Evolutionary conservation across 1,140 invertebrate genomes (phyloP), one percentile per base, ranked within the genome.

Genomic region (Sitophilus oryzae): DNA sequence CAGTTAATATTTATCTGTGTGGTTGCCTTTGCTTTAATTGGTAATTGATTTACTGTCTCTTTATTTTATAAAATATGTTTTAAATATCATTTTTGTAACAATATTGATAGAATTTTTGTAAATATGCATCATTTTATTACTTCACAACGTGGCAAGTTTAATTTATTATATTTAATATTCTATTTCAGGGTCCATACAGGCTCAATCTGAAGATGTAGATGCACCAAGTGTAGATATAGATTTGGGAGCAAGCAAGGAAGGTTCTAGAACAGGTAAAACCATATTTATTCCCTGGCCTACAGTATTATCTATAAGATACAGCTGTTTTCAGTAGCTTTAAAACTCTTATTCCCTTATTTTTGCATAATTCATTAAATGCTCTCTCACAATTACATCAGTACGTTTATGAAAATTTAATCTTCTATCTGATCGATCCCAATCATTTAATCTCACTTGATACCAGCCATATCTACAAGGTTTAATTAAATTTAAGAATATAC

Each of bases 251-350:
- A 88, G 83, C 53, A 78, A 83, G 61, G 89, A 93, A 72, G 90
- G 78, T 51, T 91, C 88, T 10, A 79, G 85, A 74, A 93, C 91
- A 76, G 88, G 88, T 90, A 74, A 69, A n/a, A n/a, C n/a, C n/a
- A n/a, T n/a, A n/a, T n/a, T n/a, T n/a, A n/a, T n/a, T n/a, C n/a
- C n/a, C n/a, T n/a, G n/a, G n/a, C n/a, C n/a, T n/a, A n/a, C n/a
- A n/a, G n/a, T n/a, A n/a, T n/a, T n/a, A n/a, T n/a, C n/a, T n/a
- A n/a, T n/a, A n/a, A n/a, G n/a, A 18, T 35, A 5, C 4, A 21
- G 5, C 42, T 10, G 16, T 40, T 36, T 11, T 10, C 18, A 37
- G 21, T 42, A 34, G 14, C 52, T 40, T 23, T 15, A 23, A 10
- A n/a, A 15, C 23, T 19, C 47, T 59, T 61, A 70, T 36, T 60